Percentiles rank a stretch among this genome's conserved stretches.
Evolutionary conservation across 2,888 invertebrate genomes (phyloP).

Genomic region (Exocentrus adspersus): DNA sequence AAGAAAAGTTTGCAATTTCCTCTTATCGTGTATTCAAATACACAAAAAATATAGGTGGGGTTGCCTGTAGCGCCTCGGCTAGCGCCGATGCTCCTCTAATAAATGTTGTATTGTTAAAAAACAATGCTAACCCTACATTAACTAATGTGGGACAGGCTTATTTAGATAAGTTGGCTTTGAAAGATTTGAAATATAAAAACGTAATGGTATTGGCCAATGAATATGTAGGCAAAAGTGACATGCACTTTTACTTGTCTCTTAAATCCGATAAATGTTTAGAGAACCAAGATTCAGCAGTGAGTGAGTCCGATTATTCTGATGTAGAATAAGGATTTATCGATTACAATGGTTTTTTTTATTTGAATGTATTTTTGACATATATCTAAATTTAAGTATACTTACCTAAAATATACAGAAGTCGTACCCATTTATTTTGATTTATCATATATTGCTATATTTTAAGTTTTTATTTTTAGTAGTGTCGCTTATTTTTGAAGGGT

Average conservation of each 20-base stretch:
- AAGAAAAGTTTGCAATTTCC: no score
- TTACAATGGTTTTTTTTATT: background rate
- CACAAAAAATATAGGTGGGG: background rate
- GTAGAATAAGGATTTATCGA: background rate
- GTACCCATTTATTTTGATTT: background rate
- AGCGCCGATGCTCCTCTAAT: background rate
- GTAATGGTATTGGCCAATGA: slow-evolving; percentile 5
- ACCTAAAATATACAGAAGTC: background rate
- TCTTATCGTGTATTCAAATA: no score
- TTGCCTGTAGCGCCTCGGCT: background rate
- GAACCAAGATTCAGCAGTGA: background rate
- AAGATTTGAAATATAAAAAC: slow-evolving; percentile 9
- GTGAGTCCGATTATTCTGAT: slow-evolving; percentile 7
- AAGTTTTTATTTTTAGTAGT: background rate
- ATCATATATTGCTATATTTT: background rate
- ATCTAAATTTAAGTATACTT: background rate
- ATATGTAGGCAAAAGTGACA: no score
- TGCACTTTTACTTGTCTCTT: no score
- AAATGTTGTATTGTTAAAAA: background rate
- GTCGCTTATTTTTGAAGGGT: background rate
- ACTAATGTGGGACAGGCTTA: background rate
- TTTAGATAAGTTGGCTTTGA: slow-evolving; percentile 4
- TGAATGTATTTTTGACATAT: slow-evolving; percentile 4
- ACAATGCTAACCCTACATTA: slow-evolving; percentile 13
- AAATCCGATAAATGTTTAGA: background rate